A percentile compares a stretch with the other conserved stretches of the same genome.
phyloP scores from a whole-genome alignment of 2,797 vertebrate species.

The Gymnothorax reevesii region DNA sequence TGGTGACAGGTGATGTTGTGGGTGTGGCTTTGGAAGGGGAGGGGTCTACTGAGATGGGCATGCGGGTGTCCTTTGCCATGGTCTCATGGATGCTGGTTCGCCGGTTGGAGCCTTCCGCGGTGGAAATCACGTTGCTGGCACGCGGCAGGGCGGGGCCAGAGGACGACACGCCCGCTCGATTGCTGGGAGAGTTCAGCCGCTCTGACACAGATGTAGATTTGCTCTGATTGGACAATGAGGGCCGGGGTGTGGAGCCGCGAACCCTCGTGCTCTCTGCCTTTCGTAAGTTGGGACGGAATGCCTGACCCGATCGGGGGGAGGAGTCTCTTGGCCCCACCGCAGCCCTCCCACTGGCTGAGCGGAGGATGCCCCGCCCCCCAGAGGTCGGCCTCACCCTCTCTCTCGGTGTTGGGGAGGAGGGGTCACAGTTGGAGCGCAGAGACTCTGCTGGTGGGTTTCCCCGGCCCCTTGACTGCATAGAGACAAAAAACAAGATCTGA shows the following conservation, averaged over 20 bases:
- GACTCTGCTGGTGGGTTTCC: conserved; percentile 89
- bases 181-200: conserved; percentile 75
- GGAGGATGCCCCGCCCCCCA: conserved; percentile 75
- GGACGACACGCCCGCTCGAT: conserved; percentile 55
- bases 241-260: conserved; percentile 67
- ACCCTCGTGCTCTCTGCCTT: conserved; percentile 84
- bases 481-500: too few relatives aligned
- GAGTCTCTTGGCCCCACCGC: conserved; percentile 6
- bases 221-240: conserved; percentile 39
- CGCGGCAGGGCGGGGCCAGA: conserved; percentile 79
- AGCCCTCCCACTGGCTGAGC: conserved; percentile 83
- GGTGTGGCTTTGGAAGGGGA: conserved; percentile 73
- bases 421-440: conserved; percentile 77
- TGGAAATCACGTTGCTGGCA: conserved; percentile 97
- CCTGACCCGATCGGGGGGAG: conserved; percentile 62
- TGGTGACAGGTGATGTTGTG: conserved; percentile 47
- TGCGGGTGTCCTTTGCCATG: conserved; percentile 90
- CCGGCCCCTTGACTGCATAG: conserved; percentile 61
- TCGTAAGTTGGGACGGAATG: conserved; percentile 71
- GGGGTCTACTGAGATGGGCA: conserved; percentile 83
- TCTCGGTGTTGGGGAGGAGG: conserved; percentile 75
- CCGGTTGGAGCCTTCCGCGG: conserved; percentile 90
- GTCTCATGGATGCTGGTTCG: conserved; percentile 97
- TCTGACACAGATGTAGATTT: conserved; percentile 81
- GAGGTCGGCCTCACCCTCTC: conserved; percentile 60